Percentiles rank a stretch among this genome's conserved stretches.
Conservation (phyloP, 2,113 vertebrate species). For the Gymnorhina tibicen region DNA sequence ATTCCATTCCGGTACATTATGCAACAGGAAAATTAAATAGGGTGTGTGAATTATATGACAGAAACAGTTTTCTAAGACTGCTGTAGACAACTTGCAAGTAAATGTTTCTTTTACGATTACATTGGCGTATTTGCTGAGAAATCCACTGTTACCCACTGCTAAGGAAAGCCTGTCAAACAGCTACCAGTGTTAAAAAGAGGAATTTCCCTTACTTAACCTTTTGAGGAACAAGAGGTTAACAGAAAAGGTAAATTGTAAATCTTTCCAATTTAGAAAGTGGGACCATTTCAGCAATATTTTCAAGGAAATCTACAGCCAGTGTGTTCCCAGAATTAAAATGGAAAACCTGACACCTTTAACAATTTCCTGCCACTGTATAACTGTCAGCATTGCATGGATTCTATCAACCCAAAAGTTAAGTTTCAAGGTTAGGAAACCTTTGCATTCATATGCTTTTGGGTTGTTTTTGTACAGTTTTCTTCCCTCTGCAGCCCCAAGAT, state of each 20-base stretch:
- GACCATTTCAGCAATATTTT: conserved; percentile 50
- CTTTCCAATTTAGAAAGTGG: conserved; percentile 42
- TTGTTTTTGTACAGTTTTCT: not conserved
- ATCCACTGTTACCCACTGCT: not conserved
- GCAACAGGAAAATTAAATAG: not conserved
- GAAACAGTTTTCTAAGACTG: not conserved
- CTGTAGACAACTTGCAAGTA: not conserved
- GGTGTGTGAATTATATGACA: not conserved
- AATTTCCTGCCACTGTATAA: conserved; percentile 67
- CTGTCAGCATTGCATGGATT: conserved; percentile 55
- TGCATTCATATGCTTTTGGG: not conserved
- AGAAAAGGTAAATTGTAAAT: conserved; percentile 60
- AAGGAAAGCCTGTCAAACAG: conserved; percentile 11
- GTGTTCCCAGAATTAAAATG: conserved; percentile 53
- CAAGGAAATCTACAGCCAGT: conserved; percentile 23
- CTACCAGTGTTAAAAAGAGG: not conserved
- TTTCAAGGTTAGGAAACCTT: conserved; percentile 9
- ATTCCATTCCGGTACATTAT: not conserved
- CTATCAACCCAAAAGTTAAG: conserved; percentile 22
- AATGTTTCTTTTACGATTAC: not conserved
- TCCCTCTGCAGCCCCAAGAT: not conserved
- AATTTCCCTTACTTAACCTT: conserved; percentile 55
- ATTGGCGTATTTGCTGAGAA: not conserved
- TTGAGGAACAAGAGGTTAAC: conserved; percentile 42
- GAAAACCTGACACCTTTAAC: conserved; percentile 67